Base-by-base conservation (phyloP, 2,888 invertebrate genomes). In the Plagodis dolabraria region DNA sequence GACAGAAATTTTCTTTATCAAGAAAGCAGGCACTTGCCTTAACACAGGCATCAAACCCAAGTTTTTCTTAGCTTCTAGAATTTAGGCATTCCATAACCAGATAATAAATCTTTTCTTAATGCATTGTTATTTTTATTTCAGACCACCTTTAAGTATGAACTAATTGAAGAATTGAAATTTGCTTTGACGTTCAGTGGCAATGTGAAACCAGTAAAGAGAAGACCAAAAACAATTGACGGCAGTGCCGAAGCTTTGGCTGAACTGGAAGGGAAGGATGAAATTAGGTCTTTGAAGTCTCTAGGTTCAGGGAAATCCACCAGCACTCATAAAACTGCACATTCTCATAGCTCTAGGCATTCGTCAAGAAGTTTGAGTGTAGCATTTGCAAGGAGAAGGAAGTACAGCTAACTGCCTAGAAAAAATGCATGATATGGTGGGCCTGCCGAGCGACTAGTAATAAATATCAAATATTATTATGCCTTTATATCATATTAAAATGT, bases 141-240 rank as follows among this genome's bases (percentile, higher is more conserved):
- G 92, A 88, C 94, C 0, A 87, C 94, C 0, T 95, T 95, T 77
- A 94, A 92, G 70, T 89, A 93, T 59, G 94, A 95, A 72, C 71
- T 95, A 8, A 77, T 93, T 48, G 93, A 94, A 70, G 96, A 96
- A 76, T 68, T 96, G 42, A 94, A 93, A 71, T 96, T 96, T 74
- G 94, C 94, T 5, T 70, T 95, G 0, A 93, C 92, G 63, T 96
- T 95, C 74, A 94, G 93, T 62, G 94, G 94, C 5, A 94, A 93
- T 47, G 90, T 94, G 0, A 96, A 95, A 71, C 95, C 94, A 1
- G 93, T 95, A 4, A 87, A 89, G 48, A 86, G 93, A 33, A 83
- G 83, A 5, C 72, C 77, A 34, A 87, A 83, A 45, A 76, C 78
- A 0, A 70, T 63, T 0, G 87, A 84, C 0, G 84, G 82, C 5